Evolutionary conservation across 2,797 vertebrate species (phyloP).

Genomic region (Melanotaenia pygmaea): DNA sequence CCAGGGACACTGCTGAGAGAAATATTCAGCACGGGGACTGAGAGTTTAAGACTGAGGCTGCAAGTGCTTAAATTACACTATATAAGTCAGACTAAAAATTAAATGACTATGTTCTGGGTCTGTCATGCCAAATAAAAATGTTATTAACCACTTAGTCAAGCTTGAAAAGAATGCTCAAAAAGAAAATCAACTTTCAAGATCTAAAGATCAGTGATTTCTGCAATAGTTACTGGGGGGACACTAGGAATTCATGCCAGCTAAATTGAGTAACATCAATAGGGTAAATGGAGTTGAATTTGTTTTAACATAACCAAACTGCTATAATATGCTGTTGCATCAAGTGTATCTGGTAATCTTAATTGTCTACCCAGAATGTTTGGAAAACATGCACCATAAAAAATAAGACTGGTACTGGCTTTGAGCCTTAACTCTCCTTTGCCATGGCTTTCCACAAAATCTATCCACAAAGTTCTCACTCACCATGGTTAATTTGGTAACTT

Average conservation of each 20-base stretch:
- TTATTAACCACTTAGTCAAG: not conserved
- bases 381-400: no score
- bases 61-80: not conserved
- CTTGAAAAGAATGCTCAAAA: not conserved
- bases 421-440: no score
- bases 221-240: not conserved
- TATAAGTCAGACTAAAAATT: not conserved
- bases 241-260: not conserved
- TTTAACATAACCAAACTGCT: not conserved
- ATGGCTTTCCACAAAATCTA: no score
- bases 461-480: no score
- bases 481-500: no score
- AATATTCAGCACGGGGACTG: constrained; percentile 49
- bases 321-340: no score
- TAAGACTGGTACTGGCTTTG: no score
- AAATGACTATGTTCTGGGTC: not conserved
- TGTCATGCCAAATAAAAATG: not conserved
- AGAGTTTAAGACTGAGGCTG: constrained; percentile 65
- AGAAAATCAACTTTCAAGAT: not conserved
- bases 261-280: not conserved
- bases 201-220: not conserved
- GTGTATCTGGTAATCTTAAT: no score
- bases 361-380: no score
- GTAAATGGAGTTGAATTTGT: not conserved
- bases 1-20: constrained; percentile 61